Percentiles rank a stretch among this genome's conserved stretches.
Evolutionary conservation across 2,888 invertebrate species (phyloP).

Genomic region (Ormyrus rosae): DNA sequence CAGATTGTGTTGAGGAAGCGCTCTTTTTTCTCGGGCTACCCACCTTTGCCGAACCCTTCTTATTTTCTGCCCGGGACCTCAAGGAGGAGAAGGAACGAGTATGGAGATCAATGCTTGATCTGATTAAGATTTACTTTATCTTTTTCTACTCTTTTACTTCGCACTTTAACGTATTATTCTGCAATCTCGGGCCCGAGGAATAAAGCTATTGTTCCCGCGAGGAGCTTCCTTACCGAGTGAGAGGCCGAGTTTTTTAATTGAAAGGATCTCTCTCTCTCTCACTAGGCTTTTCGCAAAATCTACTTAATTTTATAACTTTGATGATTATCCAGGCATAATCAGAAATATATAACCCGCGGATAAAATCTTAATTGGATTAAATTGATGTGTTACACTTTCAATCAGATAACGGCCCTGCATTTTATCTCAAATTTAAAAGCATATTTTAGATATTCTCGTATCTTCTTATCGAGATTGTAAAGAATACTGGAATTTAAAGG

Average conservation of each 20-base stretch:
- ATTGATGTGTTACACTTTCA: constrained; percentile 56
- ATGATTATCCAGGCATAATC: constrained; percentile 36
- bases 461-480: constrained; percentile 31
- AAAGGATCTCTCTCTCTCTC: constrained; percentile 16
- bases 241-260: not conserved
- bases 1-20: constrained; percentile 47
- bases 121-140: constrained; percentile 49
- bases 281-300: constrained; percentile 5
- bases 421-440: constrained; percentile 51
- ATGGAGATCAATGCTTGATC: constrained; percentile 48
- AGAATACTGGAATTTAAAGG: constrained; percentile 30
- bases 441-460: constrained; percentile 45
- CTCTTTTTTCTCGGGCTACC: constrained; percentile 25
- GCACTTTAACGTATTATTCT: constrained; percentile 38
- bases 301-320: constrained; percentile 26
- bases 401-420: constrained; percentile 48
- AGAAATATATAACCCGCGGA: constrained; percentile 37
- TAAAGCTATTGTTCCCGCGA: constrained; percentile 23
- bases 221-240: not conserved
- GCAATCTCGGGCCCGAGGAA: not conserved
- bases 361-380: constrained; percentile 56
- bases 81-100: constrained; percentile 6
- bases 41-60: not conserved
- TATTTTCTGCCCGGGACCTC: not conserved
- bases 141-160: constrained; percentile 25